Evolutionary conservation across 1,140 invertebrate species (phyloP).

Genomic region (Camponotus floridanus): DNA sequence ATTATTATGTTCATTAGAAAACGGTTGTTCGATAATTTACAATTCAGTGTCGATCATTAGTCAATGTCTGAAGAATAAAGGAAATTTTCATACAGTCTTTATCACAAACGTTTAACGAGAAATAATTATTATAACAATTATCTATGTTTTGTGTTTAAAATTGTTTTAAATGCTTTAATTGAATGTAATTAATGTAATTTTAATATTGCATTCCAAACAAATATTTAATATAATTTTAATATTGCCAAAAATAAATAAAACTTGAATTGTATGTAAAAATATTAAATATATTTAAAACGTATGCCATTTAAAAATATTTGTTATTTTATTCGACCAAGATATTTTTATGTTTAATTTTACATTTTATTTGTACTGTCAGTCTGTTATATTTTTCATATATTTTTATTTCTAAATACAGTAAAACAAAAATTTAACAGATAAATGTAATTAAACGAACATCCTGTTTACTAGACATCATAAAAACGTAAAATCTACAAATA

Average conservation of each 20-base stretch:
- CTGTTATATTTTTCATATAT: background rate
- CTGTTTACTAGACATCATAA: background rate
- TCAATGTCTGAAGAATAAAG: conserved; percentile 14
- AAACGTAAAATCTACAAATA: background rate
- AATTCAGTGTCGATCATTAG: background rate
- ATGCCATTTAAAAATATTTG: background rate
- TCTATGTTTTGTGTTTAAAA: background rate
- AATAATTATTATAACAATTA: background rate
- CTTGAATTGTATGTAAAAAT: background rate
- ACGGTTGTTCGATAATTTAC: background rate
- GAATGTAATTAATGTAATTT: background rate
- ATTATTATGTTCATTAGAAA: background rate
- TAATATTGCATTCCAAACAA: background rate
- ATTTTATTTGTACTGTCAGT: background rate
- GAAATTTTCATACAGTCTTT: background rate
- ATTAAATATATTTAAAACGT: background rate
- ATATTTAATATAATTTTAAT: too few species aligned
- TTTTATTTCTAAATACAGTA: background rate
- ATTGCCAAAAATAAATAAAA: conserved; percentile 8
- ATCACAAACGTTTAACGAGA: background rate
- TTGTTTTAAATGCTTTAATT: background rate
- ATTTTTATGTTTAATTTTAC: background rate
- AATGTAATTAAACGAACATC: background rate
- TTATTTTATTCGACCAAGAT: background rate
- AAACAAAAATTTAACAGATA: background rate